These are phyloP conservation scores for Colaptes auratus DNA, from an alignment of 2,113 vertebrate species.

Conservation along the genomic window DNA sequence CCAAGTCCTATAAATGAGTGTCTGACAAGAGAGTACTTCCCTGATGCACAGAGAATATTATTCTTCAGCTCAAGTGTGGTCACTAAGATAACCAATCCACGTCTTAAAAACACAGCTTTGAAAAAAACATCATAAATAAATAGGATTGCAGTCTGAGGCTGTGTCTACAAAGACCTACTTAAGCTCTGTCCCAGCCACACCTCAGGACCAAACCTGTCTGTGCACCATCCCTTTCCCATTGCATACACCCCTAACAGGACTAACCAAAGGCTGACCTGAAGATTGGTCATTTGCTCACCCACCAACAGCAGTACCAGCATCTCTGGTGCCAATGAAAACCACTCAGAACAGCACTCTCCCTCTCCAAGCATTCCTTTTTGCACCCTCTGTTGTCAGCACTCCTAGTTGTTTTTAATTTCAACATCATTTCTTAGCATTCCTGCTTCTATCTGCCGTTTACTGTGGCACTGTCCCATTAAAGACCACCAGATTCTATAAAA, in stretches of 20 bases:
- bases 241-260: too few species aligned
- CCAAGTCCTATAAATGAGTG: not conserved
- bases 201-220: not conserved
- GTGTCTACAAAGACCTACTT: not conserved
- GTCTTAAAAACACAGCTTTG: not conserved
- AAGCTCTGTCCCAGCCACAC: not conserved
- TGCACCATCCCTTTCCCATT: not conserved
- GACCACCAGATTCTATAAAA: not conserved
- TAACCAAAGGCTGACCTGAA: not conserved
- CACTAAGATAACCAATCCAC: not conserved
- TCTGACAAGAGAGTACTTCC: not conserved
- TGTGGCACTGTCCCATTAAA: not conserved
- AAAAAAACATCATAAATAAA: not conserved
- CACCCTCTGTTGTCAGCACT: not conserved
- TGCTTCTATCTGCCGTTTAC: not conserved
- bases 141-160: not conserved
- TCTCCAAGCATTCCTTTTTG: not conserved
- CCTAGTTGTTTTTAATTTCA: fast-evolving
- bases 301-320: not conserved
- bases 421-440: not conserved
- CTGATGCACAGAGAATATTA: not conserved
- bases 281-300: not conserved
- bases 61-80: not conserved
- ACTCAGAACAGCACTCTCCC: not conserved
- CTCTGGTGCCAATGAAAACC: not conserved